A percentile compares a stretch with the other conserved stretches of the same genome.
These are phyloP conservation scores for Threskiornis aethiopicus DNA, from an alignment of 2,797 vertebrate genomes.

Conservation along the genomic window DNA sequence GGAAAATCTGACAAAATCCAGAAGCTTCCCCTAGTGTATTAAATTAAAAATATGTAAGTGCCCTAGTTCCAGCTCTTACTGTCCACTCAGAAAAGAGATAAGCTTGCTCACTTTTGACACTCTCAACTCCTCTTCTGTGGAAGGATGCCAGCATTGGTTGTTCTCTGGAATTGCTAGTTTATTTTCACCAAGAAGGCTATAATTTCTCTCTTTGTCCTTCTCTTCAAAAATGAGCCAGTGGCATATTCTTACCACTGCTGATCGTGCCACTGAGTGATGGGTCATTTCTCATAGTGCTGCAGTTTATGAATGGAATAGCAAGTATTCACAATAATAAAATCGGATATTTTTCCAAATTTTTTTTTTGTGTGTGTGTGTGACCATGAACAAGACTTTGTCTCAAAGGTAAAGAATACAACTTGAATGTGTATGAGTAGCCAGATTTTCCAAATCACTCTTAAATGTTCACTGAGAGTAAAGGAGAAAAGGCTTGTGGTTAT, in stretches of 20 bases:
- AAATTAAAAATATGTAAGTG: background rate
- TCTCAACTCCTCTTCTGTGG: background rate
- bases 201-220: background rate
- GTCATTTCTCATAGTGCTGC: background rate
- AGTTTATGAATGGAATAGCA: background rate
- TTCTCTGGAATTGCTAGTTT: background rate
- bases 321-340: background rate
- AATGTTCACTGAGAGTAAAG: background rate
- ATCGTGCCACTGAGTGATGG: background rate
- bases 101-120: background rate
- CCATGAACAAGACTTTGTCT: background rate
- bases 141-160: background rate
- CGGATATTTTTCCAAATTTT: background rate
- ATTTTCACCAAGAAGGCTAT: background rate
- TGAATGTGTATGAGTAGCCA: background rate
- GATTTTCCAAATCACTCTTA: background rate
- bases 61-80: background rate
- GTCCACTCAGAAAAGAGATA: background rate
- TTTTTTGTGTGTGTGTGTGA: background rate
- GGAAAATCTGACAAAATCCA: constrained; percentile 1
- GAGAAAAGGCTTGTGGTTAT: background rate
- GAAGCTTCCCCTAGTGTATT: background rate
- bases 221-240: background rate
- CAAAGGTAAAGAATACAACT: background rate
- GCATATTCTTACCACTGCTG: background rate